Evolutionary conservation across 2,888 invertebrate genomes (phyloP), one percentile per base, ranked within the genome.

Genomic region (Theodoxus fluviatilis): DNA sequence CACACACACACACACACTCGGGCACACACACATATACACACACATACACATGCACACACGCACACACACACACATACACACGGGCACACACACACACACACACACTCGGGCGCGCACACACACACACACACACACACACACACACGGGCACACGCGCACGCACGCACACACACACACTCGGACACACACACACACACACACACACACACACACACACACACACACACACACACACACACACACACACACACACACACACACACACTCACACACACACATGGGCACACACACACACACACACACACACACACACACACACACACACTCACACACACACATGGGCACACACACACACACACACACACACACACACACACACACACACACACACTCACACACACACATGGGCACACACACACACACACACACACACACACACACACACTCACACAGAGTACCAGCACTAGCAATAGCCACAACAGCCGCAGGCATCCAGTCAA

Each of bases 71-170:
- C 59, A 59, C 43, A 9, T 52, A 1, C 28, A 28, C n/a, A 2
- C 28, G 22, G 1, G 52, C 28, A 2, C 28, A 28, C 28, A 52
- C 52, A 52, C 52, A 52, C 52, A 52, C 52, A 52, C 52, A 52
- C 52, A 52, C 52, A 52, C 52, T n/a, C 52, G 22, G n/a, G 22
- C 52, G 22, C 52, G 22, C 52, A 52, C 52, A 52, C 52, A 52
- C 52, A 52, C 52, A 52, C 52, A 52, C 52, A 52, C 52, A 52
- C 52, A 52, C 52, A 52, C 52, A 52, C 52, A 52, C 18, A 18
- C 25, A 28, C 15, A 18, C 31, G 9, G 7, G 6, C 59, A 59
- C 31, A 59, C 59, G 33, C 59, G 33, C 59, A 59, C 59, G 2
- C 31, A 57, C 6, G 31, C 7, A 57, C 57, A 57, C 28, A 22